These are phyloP conservation scores for Sphaerodactylus townsendi DNA, from an alignment of 2,113 vertebrate species.

Conservation along the genomic window DNA sequence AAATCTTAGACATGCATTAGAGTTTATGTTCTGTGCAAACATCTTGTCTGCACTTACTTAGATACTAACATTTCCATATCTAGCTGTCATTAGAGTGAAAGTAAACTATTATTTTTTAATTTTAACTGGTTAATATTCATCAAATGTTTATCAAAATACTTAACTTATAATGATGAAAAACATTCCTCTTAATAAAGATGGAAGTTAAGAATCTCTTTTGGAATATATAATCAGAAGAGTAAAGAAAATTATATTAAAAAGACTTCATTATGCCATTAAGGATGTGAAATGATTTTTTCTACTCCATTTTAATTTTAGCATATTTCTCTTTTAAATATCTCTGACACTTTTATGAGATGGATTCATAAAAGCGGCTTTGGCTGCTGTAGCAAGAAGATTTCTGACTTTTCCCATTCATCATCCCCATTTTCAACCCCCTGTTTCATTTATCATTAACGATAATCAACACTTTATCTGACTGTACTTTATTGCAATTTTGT, in stretches of 20 bases:
- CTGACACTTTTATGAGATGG: constrained; percentile 39
- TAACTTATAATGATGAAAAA: constrained; percentile 64
- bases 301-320: constrained; percentile 67
- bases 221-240: constrained; percentile 70
- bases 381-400: constrained; percentile 61
- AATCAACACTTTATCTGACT: constrained; percentile 60
- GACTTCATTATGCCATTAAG: constrained; percentile 68
- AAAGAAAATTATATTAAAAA: constrained; percentile 71
- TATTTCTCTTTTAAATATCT: constrained; percentile 63
- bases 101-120: constrained; percentile 67
- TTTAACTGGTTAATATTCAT: constrained; percentile 74
- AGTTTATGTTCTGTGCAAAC: constrained; percentile 23
- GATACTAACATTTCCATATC: constrained; percentile 53
- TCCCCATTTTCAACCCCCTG: constrained; percentile 33
- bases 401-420: constrained; percentile 64
- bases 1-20: background rate
- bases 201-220: constrained; percentile 70
- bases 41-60: constrained; percentile 30
- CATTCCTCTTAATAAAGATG: constrained; percentile 58
- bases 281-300: constrained; percentile 67
- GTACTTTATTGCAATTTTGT: constrained; percentile 38
- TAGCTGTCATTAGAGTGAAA: constrained; percentile 52
- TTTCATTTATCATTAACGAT: constrained; percentile 70
- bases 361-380: constrained; percentile 55
- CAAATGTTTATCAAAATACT: constrained; percentile 65